Percentiles rank a stretch among this genome's conserved stretches.
Evolutionary conservation across 2,113 vertebrate species (phyloP).

Genomic region (Puffinus mauretanicus): DNA sequence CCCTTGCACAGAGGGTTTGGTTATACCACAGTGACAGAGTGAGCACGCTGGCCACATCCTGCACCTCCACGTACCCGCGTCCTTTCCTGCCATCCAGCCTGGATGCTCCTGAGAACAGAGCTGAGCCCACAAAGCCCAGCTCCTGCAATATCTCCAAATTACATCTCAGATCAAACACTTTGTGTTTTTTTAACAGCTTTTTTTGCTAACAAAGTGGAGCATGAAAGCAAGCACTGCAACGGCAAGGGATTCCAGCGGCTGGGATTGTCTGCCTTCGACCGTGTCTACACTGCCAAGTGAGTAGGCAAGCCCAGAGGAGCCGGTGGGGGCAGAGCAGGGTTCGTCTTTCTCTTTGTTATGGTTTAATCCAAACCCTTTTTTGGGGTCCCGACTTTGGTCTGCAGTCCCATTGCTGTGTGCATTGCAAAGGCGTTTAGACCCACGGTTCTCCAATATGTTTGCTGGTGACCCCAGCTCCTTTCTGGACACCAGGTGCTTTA

Average conservation of each 20-base stretch:
- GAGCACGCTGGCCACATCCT: not conserved
- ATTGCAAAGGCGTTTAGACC: not conserved
- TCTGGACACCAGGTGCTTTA: not conserved
- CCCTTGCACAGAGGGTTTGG: not conserved
- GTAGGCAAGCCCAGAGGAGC: constrained; percentile 50
- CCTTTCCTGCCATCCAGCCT: not conserved
- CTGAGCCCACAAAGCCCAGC: not conserved
- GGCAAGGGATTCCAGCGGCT: constrained; percentile 70
- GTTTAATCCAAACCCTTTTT: not conserved
- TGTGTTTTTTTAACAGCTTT: constrained; percentile 74
- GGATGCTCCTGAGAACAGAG: not conserved
- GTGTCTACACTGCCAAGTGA: constrained; percentile 91
- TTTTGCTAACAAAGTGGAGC: constrained; percentile 90
- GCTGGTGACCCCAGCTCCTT: not conserved
- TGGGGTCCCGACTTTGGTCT: not conserved
- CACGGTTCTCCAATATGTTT: not conserved
- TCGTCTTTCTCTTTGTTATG: not conserved
- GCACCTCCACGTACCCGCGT: fast-evolving
- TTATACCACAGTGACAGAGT: not conserved
- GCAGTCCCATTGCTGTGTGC: too few species aligned
- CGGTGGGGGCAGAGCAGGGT: fast-evolving
- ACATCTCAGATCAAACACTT: not conserved
- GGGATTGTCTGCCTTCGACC: constrained; percentile 75
- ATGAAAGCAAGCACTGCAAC: constrained; percentile 77
- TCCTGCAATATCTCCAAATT: not conserved